Percentiles rank a stretch among this genome's conserved stretches.
phyloP scores from a whole-genome alignment of 1,140 invertebrate species.

The Heliconius himera region DNA sequence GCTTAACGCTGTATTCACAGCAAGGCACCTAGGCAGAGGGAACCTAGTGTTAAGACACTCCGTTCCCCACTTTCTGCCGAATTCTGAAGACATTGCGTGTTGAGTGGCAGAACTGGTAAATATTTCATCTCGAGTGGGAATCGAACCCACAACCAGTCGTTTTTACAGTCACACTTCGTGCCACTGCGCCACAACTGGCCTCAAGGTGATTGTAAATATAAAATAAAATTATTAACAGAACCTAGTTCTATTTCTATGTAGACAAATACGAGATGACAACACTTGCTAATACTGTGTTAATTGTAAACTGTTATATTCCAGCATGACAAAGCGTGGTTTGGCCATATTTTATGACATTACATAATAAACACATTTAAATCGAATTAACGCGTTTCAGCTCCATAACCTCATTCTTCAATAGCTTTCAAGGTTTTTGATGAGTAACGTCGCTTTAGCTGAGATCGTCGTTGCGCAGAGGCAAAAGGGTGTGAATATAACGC shows the following conservation, averaged over 20 bases:
- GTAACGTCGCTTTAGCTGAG: not conserved
- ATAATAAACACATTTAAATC: constrained; percentile 7
- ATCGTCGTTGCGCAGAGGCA: too few species aligned
- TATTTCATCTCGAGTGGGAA: too few species aligned
- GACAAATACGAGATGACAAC: not conserved
- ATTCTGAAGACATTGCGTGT: too few species aligned
- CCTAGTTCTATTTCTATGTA: not conserved
- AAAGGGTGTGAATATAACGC: too few species aligned
- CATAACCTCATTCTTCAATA: not conserved
- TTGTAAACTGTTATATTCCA: not conserved
- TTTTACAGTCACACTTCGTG: too few species aligned
- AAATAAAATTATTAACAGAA: not conserved
- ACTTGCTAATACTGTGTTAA: not conserved
- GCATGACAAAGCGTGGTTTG: not conserved
- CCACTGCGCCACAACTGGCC: too few species aligned
- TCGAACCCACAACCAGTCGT: too few species aligned
- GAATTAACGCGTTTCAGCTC: not conserved
- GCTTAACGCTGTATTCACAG: too few species aligned
- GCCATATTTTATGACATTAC: not conserved
- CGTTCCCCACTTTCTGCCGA: too few species aligned
- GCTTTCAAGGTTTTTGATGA: not conserved
- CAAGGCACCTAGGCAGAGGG: too few species aligned
- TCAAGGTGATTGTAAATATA: not conserved
- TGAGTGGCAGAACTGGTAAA: too few species aligned
- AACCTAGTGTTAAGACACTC: too few species aligned